Evolutionary conservation across 2,888 invertebrate genomes (phyloP), one percentile per base, ranked within the genome.

Genomic region (Acronicta leporina): DNA sequence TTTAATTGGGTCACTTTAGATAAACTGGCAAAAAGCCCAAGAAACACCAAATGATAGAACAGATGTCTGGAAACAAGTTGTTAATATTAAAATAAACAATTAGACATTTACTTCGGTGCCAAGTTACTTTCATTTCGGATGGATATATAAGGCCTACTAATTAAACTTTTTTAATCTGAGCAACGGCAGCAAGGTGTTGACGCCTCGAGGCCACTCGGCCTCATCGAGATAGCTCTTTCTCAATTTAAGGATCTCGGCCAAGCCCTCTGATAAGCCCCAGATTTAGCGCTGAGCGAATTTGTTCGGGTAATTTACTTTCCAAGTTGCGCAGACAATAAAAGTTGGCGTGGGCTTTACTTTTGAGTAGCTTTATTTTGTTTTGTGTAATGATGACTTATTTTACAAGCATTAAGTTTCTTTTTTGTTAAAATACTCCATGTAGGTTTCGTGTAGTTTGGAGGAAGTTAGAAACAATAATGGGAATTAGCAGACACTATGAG

Each of bases 281-380:
- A 92, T 92, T 92, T 91, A 92, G 90, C 88, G 91, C 84, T 87
- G 89, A 90, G 89, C 87, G 91, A 93, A 92, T 92, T 93, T 92
- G 92, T 92, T 90, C 89, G 89, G 85, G 90, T 90, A 92, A 93
- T 92, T 92, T 92, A 92, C 92, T 92, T 87, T 86, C 87, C 84
- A 88, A 92, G 89, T 92, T 92, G 90, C 83, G 87, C 91, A 92
- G 90, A 92, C 92, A 92, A 92, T 92, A 92, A 92, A 92, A 92
- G 85, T 92, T 92, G 82, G 87, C 83, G 81, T 72, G 72, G 79
- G 83, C 80, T 84, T 84, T 86, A 83, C 85, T 86, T 89, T 88
- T 87, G 85, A 87, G 86, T 83, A 83, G 84, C 83, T 86, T 88
- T 86, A 86, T 88, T 89, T 87, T 87, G 85, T 88, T 86, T 87